Evolutionary conservation across 2,797 vertebrate genomes (phyloP).

Genomic region (Steatocranus sp.): DNA sequence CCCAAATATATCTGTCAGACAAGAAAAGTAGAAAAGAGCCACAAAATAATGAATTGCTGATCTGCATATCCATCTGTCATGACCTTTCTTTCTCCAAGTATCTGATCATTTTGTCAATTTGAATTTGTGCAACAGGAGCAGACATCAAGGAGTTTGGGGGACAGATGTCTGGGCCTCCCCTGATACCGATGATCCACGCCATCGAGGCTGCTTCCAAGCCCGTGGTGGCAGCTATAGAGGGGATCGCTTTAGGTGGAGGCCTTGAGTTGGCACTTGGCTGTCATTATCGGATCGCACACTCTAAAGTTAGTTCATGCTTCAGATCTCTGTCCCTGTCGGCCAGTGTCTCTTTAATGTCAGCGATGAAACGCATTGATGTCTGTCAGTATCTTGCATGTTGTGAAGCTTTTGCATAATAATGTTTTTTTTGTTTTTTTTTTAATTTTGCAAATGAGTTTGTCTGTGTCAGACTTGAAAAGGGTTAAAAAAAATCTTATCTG

Average conservation of each 20-base stretch:
- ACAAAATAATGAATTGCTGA: background rate
- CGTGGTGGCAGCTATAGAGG: constrained; percentile 89
- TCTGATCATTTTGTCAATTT: background rate
- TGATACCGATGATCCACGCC: constrained; percentile 70
- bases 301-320: constrained; percentile 70
- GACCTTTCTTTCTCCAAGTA: background rate
- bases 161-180: background rate
- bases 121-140: constrained; percentile 73
- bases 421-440: fast-evolving
- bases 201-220: constrained; percentile 85
- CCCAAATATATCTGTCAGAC: background rate
- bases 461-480: background rate
- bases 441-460: background rate
- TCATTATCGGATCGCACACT: constrained; percentile 87
- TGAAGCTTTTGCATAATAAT: background rate
- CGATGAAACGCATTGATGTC: background rate
- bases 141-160: constrained; percentile 82
- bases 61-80: background rate
- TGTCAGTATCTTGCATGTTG: background rate
- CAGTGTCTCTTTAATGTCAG: background rate
- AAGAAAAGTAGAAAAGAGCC: background rate
- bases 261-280: constrained; percentile 89
- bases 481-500: background rate
- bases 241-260: constrained; percentile 86
- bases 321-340: background rate